phyloP scores from a whole-genome alignment of 2,888 invertebrate species.

The Siphlonurus alternatus region DNA sequence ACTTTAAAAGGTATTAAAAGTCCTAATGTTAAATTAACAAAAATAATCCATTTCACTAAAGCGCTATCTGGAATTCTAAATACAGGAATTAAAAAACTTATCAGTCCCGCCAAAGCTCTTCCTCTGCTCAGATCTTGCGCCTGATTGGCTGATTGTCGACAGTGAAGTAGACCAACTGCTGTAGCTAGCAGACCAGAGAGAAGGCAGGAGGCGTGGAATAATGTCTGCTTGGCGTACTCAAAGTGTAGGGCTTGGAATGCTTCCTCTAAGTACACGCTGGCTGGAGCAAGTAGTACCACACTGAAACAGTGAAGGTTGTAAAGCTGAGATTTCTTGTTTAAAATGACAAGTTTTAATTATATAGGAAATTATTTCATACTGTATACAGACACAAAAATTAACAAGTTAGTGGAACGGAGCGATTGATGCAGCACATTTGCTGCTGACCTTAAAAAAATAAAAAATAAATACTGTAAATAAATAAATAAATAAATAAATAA shows the following conservation, averaged over 20 bases:
- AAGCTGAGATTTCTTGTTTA: too few relatives aligned
- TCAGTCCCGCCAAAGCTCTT: background rate
- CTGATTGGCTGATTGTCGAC: background rate
- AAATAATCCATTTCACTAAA: background rate
- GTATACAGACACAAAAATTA: too few relatives aligned
- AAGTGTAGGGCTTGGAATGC: slow-evolving; percentile 19
- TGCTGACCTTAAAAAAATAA: too few relatives aligned
- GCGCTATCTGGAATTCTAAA: background rate
- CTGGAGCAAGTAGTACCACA: slow-evolving; percentile 19
- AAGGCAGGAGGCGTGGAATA: slow-evolving; percentile 18
- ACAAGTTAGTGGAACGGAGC: too few relatives aligned
- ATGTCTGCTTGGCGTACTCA: slow-evolving; percentile 16
- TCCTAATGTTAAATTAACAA: background rate
- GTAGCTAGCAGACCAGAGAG: slow-evolving; percentile 14
- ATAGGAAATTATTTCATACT: too few relatives aligned
- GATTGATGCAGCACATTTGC: background rate
- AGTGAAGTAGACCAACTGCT: background rate
- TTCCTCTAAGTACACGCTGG: slow-evolving; percentile 20
- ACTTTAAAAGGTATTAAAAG: background rate
- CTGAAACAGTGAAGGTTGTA: slow-evolving; percentile 10
- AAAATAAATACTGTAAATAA: too few relatives aligned
- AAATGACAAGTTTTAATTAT: too few relatives aligned
- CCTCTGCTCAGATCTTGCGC: background rate
- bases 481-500: too few relatives aligned
- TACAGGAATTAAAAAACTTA: background rate